Evolutionary conservation across 2,888 invertebrate genomes (phyloP), one percentile per base, ranked within the genome.

Genomic region (Mantis religiosa): DNA sequence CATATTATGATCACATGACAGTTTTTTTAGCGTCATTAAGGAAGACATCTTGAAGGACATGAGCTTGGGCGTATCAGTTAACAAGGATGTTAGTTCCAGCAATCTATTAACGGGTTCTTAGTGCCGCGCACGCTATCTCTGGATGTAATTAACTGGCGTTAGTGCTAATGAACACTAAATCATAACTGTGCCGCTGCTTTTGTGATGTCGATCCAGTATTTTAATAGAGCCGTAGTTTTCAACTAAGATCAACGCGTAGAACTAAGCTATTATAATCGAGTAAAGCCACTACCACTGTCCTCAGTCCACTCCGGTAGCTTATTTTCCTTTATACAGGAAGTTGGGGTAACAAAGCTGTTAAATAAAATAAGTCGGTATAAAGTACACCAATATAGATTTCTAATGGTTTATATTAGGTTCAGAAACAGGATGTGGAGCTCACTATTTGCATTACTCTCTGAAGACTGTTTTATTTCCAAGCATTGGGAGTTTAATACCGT

Each of bases 151-250:
- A 54, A 27, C 9, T 47, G 27, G 54, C 27, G 47, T 47, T 12
- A 85, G 85, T 85, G 85, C 85, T 85, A 85, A 85, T 85, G 85
- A 85, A 47, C 54, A 85, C 27, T 47, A 85, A 47, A 85, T 85
- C 85, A 85, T 41, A 85, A 85, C 85, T 85, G 85, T 54, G 54
- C 54, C 54, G 54, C 54, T 71, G 15, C 54, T 71, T 25, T 25
- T 71, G 41, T 71, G 54, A 71, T 71, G 54, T 71, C 15, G 54
- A 71, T 71, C 54, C 54, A 71, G 54, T 71, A 71, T 15, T 71
- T 71, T 71, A 71, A 71, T 71, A 71, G 54, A 71, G 54, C 54
- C 54, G 54, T 71, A 71, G 54, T 20, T 71, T 71, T 20, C 54
- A 71, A 71, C 20, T 71, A 71, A 71, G 41, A 9, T 41, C 12